Percentiles rank a stretch among this genome's conserved stretches.
Conservation (phyloP, 92 coral and sea anemone species). For the Bergia sp. region DNA sequence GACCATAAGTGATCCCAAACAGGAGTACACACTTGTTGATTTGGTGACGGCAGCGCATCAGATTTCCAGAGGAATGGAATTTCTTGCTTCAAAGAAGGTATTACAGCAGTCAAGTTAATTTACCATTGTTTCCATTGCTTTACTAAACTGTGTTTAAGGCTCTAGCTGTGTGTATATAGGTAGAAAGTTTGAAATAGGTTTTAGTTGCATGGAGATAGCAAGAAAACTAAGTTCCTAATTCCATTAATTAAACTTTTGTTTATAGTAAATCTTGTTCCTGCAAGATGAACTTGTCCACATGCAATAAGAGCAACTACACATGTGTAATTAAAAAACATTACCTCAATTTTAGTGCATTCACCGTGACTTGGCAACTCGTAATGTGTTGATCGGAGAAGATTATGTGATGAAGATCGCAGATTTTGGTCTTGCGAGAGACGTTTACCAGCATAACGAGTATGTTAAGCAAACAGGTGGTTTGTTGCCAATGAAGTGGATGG, state of each 20-base stretch:
- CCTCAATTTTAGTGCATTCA: constrained; percentile 10
- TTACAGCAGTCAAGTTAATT: neutral
- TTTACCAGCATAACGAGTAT: neutral
- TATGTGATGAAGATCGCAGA: constrained; percentile 11
- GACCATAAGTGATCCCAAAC: constrained; percentile 64
- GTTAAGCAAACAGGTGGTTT: constrained; percentile 59
- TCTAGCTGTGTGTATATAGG: too few relatives aligned
- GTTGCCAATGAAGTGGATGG: constrained; percentile 97
- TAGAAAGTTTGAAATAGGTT: too few relatives aligned
- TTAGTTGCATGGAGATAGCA: too few relatives aligned
- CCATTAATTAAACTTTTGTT: too few relatives aligned
- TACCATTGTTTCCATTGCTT: too few relatives aligned
- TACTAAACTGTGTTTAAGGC: too few relatives aligned
- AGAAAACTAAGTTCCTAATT: too few relatives aligned
- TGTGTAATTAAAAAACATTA: too few relatives aligned
- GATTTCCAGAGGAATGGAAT: constrained; percentile 80
- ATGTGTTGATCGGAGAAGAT: constrained; percentile 14
- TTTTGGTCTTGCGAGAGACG: constrained; percentile 2
- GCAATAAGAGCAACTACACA: too few relatives aligned
- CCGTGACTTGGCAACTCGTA: constrained; percentile 1
- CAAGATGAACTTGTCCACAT: too few relatives aligned
- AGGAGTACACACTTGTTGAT: constrained; percentile 84
- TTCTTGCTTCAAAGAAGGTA: constrained; percentile 83
- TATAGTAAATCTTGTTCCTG: too few relatives aligned
- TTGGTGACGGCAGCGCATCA: constrained; percentile 73